Evolutionary conservation across 2,113 vertebrate species (phyloP).

Genomic region (Malaclemys terrapin): DNA sequence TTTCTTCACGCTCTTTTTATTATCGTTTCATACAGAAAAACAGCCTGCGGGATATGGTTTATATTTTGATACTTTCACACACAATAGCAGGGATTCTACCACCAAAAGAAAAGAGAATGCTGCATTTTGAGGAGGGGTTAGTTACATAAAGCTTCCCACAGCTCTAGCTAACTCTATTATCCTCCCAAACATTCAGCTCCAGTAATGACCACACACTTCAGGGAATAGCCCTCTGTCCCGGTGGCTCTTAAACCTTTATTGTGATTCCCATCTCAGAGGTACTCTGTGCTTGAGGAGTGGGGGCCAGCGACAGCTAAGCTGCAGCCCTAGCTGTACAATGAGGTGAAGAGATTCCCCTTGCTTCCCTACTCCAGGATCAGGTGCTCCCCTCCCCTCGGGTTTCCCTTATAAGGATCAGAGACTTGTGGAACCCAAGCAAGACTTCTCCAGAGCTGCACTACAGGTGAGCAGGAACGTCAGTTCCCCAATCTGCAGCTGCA

Average conservation of each 20-base stretch:
- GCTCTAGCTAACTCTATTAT: not conserved
- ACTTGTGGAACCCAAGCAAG: not conserved
- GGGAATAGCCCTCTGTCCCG: not conserved
- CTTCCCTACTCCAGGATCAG: not conserved
- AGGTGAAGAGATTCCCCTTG: fast-evolving
- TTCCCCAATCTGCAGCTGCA: not conserved
- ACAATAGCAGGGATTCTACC: not conserved
- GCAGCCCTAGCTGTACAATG: not conserved
- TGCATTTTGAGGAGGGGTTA: not conserved
- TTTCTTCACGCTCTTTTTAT: not conserved
- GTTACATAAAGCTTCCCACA: not conserved
- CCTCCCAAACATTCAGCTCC: not conserved
- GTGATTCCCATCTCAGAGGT: fast-evolving
- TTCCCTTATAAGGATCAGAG: not conserved
- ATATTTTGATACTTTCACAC: not conserved
- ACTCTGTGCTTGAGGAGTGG: not conserved
- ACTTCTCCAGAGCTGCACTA: not conserved
- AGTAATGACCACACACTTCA: not conserved
- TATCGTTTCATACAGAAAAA: not conserved
- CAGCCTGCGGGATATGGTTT: not conserved
- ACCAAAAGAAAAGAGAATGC: not conserved
- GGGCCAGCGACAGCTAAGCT: not conserved
- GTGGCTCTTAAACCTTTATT: not conserved
- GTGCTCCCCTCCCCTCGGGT: not conserved
- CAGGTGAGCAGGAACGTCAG: not conserved